These are phyloP conservation scores for Protonibea diacanthus DNA, from an alignment of 2,797 vertebrate genomes.

Conservation along the genomic window DNA sequence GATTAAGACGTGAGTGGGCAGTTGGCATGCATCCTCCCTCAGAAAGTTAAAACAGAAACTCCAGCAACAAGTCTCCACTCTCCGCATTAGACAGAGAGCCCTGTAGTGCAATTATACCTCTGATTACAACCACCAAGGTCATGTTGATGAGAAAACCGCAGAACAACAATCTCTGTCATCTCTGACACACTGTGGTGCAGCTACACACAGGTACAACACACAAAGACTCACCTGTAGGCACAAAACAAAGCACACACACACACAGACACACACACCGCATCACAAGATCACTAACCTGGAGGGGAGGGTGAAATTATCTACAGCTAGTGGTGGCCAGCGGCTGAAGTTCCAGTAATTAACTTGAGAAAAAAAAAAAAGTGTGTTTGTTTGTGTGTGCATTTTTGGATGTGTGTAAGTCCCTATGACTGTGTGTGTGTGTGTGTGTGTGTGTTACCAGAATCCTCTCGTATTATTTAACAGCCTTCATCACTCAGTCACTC, in stretches of 20 bases:
- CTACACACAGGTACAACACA: background rate
- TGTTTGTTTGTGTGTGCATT: background rate
- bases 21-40: background rate
- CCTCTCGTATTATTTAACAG: conserved; percentile 7
- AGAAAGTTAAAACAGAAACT: conserved; percentile 21
- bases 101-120: conserved; percentile 42
- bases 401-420: background rate
- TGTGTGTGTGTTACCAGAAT: background rate
- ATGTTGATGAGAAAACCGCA: conserved; percentile 36
- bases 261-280: conserved; percentile 11
- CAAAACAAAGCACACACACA: background rate
- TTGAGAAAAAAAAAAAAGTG: background rate
- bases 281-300: conserved; percentile 7
- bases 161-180: conserved; percentile 29
- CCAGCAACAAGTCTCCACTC: conserved; percentile 4
- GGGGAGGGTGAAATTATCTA: conserved; percentile 25
- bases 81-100: conserved; percentile 22
- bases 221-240: background rate
- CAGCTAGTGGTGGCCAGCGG: background rate
- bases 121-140: conserved; percentile 51
- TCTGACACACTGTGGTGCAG: conserved; percentile 23
- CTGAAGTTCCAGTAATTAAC: conserved; percentile 35
- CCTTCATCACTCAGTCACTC: conserved; percentile 19
- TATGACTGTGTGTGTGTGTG: background rate
- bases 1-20: conserved; percentile 37